Evolutionary conservation across 2,113 vertebrate genomes (phyloP), one percentile per base, ranked within the genome.

Genomic region (Saiga tatarica): DNA sequence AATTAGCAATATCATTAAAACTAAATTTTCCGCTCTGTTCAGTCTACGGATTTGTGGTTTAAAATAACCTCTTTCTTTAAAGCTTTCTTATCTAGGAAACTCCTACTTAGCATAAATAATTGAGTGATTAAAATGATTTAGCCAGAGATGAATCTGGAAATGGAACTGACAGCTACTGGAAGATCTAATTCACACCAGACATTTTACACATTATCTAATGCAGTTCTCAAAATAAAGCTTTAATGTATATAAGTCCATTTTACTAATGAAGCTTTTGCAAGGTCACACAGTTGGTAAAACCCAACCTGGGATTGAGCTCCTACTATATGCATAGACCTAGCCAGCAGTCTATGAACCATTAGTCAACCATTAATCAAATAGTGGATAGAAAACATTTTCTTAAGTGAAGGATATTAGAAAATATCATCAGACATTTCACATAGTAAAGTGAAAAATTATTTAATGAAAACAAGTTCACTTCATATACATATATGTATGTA

Each of bases 221-320:
- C 62, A 74, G 55, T 91, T 28, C 47, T 96, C 45, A 89, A 86
- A 96, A 89, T 93, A 93, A 96, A 96, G 6, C 26, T 26, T 33
- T 89, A 30, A 55, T 45, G 1, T 90, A 47, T 47, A 67, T 45
- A 81, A 81, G 52, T 60, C 25, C 19, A 82, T 92, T 97, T 96
- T 78, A 94, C 39, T 33, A 71, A 12, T 55, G 79, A 91, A 78
- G 39, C 6, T 50, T 92, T 97, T 79, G 82, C 36, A 92, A 97
- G 59, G 21, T 96, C 26, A 76, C n/a, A 91, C 1, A 53, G 67
- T 36, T 71, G 36, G 11, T 87, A 53, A 87, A 81, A 59, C 15
- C 11, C 30, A 90, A 67, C 28, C 15, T 94, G 30, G 52, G 13
- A 42, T 9, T 86, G 21, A 89, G 78, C 16, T 36, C 26, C 12